These are phyloP conservation scores for Mastacembelus armatus DNA, from an alignment of 2,797 vertebrate genomes.

Conservation along the genomic window DNA sequence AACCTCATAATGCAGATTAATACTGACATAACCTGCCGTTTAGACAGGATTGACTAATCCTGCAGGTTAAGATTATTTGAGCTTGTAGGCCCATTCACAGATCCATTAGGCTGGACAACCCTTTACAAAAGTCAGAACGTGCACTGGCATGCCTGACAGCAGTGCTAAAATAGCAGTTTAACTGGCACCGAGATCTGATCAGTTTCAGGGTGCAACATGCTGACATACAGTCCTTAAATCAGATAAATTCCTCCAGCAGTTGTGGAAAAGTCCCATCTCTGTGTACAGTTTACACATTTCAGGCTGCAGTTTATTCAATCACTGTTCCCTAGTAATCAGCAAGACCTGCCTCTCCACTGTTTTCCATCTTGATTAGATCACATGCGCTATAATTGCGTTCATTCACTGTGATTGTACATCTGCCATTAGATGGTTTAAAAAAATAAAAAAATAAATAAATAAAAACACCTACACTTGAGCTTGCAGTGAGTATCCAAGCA, in stretches of 20 bases:
- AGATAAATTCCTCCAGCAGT: slow-evolving; percentile 47
- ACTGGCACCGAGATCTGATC: slow-evolving; percentile 50
- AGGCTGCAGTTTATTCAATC: slow-evolving; percentile 32
- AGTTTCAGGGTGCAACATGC: slow-evolving; percentile 34
- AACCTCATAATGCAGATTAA: slow-evolving; percentile 77
- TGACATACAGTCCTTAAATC: slow-evolving; percentile 24
- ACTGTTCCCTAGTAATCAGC: slow-evolving; percentile 22
- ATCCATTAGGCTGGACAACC: slow-evolving; percentile 56
- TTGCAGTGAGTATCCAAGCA: slow-evolving; percentile 33
- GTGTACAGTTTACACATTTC: slow-evolving; percentile 13
- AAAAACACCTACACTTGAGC: slow-evolving; percentile 46
- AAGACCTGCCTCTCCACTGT: not conserved
- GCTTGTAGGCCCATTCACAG: slow-evolving; percentile 52
- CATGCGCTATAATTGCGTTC: slow-evolving; percentile 36
- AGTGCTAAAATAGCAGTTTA: slow-evolving; percentile 50
- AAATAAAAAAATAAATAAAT: too few species aligned
- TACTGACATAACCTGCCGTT: slow-evolving; percentile 73
- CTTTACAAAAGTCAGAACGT: slow-evolving; percentile 39
- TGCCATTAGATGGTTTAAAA: slow-evolving; percentile 55
- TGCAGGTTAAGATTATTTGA: slow-evolving; percentile 73
- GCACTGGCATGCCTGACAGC: slow-evolving; percentile 51
- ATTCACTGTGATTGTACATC: slow-evolving; percentile 37
- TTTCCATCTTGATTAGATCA: slow-evolving; percentile 41
- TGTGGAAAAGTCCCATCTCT: slow-evolving; percentile 15
- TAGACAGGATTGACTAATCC: slow-evolving; percentile 62